Percentiles rank a stretch among this genome's conserved stretches.
These are phyloP conservation scores for Tigriopus californicus DNA, from an alignment of 2,888 invertebrate species.

Conservation along the genomic window DNA sequence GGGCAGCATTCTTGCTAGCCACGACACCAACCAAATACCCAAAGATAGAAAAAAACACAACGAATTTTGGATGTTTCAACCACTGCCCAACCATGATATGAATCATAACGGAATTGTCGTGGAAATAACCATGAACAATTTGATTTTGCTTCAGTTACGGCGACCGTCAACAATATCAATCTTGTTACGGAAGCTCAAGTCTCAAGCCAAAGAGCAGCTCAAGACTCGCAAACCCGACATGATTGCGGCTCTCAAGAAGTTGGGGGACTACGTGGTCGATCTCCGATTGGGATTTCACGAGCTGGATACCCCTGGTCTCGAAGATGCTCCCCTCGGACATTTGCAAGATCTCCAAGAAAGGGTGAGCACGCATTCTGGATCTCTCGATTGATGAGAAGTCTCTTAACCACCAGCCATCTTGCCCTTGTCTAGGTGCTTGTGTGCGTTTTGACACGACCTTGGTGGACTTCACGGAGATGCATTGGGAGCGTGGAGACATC, in stretches of 20 bases:
- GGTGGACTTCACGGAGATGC: conserved; percentile 93
- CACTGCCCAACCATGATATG: no score
- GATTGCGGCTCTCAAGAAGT: conserved; percentile 65
- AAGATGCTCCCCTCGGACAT: conserved; percentile 94
- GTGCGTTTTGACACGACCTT: conserved; percentile 87
- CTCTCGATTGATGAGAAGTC: no score
- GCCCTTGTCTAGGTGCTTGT: conserved; percentile 43
- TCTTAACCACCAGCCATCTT: background rate
- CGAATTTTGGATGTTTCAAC: no score
- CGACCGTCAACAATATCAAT: conserved; percentile 75
- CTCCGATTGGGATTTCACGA: conserved; percentile 98
- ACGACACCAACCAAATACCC: no score
- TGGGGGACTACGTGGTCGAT: conserved; percentile 96
- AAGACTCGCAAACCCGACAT: conserved; percentile 72
- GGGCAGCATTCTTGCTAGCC: no score
- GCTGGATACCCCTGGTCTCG: conserved; percentile 93
- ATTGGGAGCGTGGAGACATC: conserved; percentile 95
- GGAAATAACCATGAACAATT: no score
- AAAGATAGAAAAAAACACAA: no score
- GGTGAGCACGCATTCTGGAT: background rate
- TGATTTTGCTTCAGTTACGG: conserved; percentile 45
- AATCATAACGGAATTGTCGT: no score
- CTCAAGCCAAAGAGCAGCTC: conserved; percentile 80
- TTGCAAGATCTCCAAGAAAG: conserved; percentile 82
- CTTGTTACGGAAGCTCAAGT: conserved; percentile 69